These are phyloP conservation scores for Sycophila texana DNA, from an alignment of 2,888 invertebrate genomes.

Conservation along the genomic window DNA sequence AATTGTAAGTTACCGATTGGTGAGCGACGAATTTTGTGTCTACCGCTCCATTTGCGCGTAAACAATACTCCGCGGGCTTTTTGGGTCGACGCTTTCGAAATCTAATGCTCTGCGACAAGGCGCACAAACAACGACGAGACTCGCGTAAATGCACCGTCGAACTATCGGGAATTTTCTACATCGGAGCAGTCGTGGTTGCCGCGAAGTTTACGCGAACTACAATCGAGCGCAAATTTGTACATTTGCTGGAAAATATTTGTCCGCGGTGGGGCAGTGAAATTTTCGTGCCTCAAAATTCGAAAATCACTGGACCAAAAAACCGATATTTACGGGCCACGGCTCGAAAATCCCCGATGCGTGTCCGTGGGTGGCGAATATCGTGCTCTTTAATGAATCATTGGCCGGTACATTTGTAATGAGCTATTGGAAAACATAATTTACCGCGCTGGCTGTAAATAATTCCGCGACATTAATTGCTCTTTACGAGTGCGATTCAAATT, in stretches of 20 bases:
- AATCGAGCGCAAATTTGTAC: background rate
- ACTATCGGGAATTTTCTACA: constrained; percentile 2
- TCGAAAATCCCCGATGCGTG: background rate
- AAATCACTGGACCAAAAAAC: constrained; percentile 12
- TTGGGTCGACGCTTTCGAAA: constrained; percentile 26
- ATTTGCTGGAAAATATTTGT: too few relatives aligned
- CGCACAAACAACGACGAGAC: background rate
- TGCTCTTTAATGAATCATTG: constrained; percentile 30
- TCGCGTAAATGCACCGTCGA: constrained; percentile 16
- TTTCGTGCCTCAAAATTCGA: constrained; percentile 8
- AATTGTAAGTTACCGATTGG: too few relatives aligned
- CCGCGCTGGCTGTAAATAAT: constrained; percentile 1
- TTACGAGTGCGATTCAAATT: constrained; percentile 24
- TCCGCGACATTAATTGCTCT: constrained; percentile 28
- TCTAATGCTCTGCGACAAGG: background rate
- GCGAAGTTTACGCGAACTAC: too few relatives aligned
- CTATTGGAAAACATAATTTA: constrained; percentile 14
- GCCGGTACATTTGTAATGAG: constrained; percentile 28
- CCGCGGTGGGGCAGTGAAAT: background rate
- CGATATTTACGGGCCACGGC: constrained; percentile 26
- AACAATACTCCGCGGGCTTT: constrained; percentile 22
- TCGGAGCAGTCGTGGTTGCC: too few relatives aligned
- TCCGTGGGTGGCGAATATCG: background rate
- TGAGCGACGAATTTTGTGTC: background rate
- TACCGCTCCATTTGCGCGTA: constrained; percentile 14